These are phyloP conservation scores for Anguilla megastoma DNA, from an alignment of 2,797 vertebrate species.

Conservation along the genomic window DNA sequence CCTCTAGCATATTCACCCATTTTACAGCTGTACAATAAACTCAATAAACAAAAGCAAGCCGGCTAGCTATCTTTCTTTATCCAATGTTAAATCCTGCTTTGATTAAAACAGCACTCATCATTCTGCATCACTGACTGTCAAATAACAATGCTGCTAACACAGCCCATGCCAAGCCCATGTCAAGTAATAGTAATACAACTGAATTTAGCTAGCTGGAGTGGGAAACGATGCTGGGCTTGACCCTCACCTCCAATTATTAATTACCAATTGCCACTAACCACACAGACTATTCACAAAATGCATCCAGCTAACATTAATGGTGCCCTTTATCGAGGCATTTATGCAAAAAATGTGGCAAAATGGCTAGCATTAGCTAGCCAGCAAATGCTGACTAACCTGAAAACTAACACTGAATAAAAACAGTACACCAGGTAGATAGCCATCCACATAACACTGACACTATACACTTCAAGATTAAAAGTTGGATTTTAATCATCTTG, in stretches of 20 bases:
- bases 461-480: background rate
- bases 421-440: background rate
- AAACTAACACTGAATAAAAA: background rate
- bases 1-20: background rate
- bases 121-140: background rate
- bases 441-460: background rate
- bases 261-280: background rate
- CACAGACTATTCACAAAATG: background rate
- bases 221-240: background rate
- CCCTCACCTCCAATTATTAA: background rate
- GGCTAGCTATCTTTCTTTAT: too few relatives aligned
- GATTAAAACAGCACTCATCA: background rate
- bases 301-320: background rate
- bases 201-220: background rate
- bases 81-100: background rate
- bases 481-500: background rate
- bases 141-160: background rate
- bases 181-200: background rate
- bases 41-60: background rate
- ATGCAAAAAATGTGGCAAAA: background rate
- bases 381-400: background rate
- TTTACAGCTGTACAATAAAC: background rate
- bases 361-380: background rate
- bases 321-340: background rate
- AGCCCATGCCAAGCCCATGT: constrained; percentile 8